Conservation (phyloP, 2,113 vertebrate species). For the Sceloporus tristichus region DNA sequence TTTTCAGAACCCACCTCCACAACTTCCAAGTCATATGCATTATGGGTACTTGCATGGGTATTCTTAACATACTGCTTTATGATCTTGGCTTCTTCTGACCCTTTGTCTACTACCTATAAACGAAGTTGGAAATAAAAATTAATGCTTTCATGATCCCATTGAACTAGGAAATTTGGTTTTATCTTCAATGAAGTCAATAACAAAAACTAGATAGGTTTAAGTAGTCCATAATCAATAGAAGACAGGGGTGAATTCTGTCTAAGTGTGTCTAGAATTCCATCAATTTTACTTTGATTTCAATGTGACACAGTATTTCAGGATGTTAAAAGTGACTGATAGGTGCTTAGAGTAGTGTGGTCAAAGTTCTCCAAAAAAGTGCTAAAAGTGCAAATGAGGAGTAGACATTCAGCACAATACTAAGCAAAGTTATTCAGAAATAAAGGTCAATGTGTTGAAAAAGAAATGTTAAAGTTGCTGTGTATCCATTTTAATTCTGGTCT, state of each 20-base stretch:
- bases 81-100: conserved; percentile 88
- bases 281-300: background rate
- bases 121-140: conserved; percentile 27
- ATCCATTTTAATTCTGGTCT: no score
- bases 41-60: conserved; percentile 96
- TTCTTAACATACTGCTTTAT: conserved; percentile 95
- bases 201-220: background rate
- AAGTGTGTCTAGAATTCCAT: no score
- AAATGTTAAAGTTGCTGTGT: background rate
- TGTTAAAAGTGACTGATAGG: background rate
- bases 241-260: background rate
- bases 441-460: background rate
- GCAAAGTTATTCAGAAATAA: background rate
- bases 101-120: conserved; percentile 90
- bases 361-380: background rate
- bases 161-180: background rate
- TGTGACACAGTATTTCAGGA: no score
- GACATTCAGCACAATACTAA: background rate
- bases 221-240: background rate
- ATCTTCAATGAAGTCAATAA: background rate
- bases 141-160: background rate
- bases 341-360: background rate
- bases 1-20: conserved; percentile 85
- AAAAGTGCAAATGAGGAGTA: background rate
- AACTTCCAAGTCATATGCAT: conserved; percentile 93